Percentiles rank a stretch among this genome's conserved stretches.
Evolutionary conservation across 2,113 vertebrate species (phyloP).

Genomic region (Haemorhous mexicanus): DNA sequence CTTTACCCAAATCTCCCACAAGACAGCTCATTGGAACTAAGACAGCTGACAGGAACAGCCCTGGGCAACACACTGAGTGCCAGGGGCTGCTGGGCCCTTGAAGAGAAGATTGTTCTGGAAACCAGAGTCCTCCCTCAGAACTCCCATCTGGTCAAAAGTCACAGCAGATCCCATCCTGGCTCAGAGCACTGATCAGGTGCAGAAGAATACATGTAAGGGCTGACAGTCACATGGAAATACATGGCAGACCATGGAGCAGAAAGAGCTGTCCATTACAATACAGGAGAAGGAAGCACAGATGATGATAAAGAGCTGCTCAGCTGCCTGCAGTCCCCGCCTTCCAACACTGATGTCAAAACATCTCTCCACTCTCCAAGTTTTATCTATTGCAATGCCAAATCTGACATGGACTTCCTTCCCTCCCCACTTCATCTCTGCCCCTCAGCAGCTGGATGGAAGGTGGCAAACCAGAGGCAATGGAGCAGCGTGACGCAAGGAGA

Average conservation of each 20-base stretch:
- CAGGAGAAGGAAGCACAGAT: background rate
- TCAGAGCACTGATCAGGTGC: background rate
- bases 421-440: background rate
- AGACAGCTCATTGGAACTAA: background rate
- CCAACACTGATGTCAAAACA: background rate
- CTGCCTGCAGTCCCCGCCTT: background rate
- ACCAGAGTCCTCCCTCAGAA: background rate
- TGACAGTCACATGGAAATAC: background rate
- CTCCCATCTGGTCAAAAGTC: background rate
- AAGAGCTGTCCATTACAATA: background rate
- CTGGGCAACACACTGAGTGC: background rate
- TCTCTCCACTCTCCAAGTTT: background rate
- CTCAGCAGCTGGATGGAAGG: constrained; percentile 28
- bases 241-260: background rate
- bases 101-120: background rate
- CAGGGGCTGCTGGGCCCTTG: background rate
- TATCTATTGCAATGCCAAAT: background rate
- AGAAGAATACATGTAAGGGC: background rate
- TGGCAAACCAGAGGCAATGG: constrained; percentile 50
- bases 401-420: background rate
- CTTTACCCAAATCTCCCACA: background rate
- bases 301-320: background rate
- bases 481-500: background rate
- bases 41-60: background rate
- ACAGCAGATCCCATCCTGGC: background rate